A percentile compares a stretch with the other conserved stretches of the same genome.
Conservation (phyloP, 2,888 invertebrate species). For the Leptura quadrifasciata region DNA sequence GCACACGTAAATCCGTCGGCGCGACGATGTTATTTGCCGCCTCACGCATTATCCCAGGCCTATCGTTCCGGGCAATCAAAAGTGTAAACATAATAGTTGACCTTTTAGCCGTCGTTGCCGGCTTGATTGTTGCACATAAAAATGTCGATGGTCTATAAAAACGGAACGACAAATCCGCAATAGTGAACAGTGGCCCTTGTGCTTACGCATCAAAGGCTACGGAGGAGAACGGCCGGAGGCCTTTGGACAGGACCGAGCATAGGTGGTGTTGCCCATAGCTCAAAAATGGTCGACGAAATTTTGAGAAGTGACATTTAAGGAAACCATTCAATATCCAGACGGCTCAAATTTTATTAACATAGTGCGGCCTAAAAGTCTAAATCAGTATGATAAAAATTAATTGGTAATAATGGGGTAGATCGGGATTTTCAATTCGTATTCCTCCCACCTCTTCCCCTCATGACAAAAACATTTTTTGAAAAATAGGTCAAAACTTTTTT, state of each 20-base stretch:
- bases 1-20: neutral
- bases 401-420: too few species aligned
- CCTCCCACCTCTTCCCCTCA: too few species aligned
- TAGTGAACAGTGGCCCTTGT: neutral
- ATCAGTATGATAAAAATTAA: too few species aligned
- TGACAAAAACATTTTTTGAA: too few species aligned
- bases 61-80: constrained; percentile 32
- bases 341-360: too few species aligned
- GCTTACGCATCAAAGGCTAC: neutral
- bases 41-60: constrained; percentile 2
- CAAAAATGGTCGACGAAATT: neutral
- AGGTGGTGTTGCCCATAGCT: neutral
- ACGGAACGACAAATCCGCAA: constrained; percentile 33
- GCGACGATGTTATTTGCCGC: constrained; percentile 4
- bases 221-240: neutral
- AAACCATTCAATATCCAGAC: too few species aligned
- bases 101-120: constrained; percentile 34
- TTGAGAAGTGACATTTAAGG: neutral
- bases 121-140: constrained; percentile 39
- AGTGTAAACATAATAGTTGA: constrained; percentile 37
- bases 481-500: too few species aligned
- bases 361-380: too few species aligned
- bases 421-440: too few species aligned
- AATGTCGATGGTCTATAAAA: constrained; percentile 51
- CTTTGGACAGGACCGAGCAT: constrained; percentile 23